Evolutionary conservation across 2,113 vertebrate species (phyloP).

Genomic region (Hippocampus zosterae): DNA sequence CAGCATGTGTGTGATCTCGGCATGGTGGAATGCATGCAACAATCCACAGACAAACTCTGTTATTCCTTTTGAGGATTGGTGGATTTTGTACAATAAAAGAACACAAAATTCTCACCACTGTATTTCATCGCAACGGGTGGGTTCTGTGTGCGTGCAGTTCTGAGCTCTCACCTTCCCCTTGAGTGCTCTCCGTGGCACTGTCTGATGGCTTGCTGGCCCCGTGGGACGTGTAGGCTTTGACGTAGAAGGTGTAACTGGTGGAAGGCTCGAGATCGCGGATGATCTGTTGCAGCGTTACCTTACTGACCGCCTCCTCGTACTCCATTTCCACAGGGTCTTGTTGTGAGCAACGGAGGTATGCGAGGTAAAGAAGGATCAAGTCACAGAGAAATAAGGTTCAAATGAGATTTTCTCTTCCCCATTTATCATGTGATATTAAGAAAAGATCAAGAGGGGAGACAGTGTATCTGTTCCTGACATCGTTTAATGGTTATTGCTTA

Average conservation of each 20-base stretch:
- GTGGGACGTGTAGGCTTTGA: conserved; percentile 93
- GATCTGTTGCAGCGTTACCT: conserved; percentile 88
- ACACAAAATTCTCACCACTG: background rate
- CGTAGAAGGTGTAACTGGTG: conserved; percentile 93
- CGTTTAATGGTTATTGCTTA: conserved; percentile 45
- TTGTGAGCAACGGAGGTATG: background rate
- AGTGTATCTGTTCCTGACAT: conserved; percentile 44
- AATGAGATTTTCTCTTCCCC: background rate
- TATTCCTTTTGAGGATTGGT: background rate
- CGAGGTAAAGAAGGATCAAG: background rate
- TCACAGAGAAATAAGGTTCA: background rate
- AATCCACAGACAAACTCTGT: background rate
- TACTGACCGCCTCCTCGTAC: conserved; percentile 96
- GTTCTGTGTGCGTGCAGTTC: background rate
- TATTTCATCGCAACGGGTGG: background rate
- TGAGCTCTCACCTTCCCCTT: conserved; percentile 87
- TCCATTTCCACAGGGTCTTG: conserved; percentile 89
- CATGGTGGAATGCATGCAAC: background rate
- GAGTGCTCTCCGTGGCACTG: conserved; percentile 79
- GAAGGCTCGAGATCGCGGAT: conserved; percentile 92
- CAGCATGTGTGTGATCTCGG: too few relatives aligned
- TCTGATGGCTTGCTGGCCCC: conserved; percentile 91
- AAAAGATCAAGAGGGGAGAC: conserved; percentile 21
- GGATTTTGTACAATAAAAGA: background rate
- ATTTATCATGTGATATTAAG: conserved; percentile 8